Evolutionary conservation across 2,113 vertebrate species (phyloP).

Genomic region (Halichoerus grypus): DNA sequence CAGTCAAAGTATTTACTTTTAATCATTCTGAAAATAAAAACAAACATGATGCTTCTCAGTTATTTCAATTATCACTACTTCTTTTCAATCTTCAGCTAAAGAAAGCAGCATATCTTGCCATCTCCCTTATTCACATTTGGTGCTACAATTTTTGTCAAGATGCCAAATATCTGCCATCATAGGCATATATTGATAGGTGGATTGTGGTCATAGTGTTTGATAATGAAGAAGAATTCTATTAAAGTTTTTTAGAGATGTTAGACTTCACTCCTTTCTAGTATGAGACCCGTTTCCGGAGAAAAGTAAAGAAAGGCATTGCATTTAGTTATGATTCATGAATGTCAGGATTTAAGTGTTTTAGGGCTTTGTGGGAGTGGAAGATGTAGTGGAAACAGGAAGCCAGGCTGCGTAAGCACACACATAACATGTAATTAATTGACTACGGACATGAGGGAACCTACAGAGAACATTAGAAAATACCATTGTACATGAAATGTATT

Average conservation of each 20-base stretch:
- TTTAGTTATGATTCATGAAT: slow-evolving; percentile 38
- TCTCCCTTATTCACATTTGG: neutral
- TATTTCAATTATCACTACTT: neutral
- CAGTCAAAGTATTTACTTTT: slow-evolving; percentile 14
- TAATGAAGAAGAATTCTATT: slow-evolving; percentile 1
- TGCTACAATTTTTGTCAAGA: slow-evolving; percentile 5
- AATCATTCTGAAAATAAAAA: slow-evolving; percentile 60
- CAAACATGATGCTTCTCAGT: neutral
- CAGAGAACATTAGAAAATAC: slow-evolving; percentile 64
- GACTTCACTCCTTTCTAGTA: neutral
- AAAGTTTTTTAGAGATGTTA: slow-evolving; percentile 20
- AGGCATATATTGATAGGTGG: neutral
- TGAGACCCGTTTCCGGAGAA: slow-evolving; percentile 46
- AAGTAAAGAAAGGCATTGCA: slow-evolving; percentile 37
- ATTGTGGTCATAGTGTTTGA: slow-evolving; percentile 29
- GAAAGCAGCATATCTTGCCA: neutral
- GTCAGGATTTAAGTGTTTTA: slow-evolving; percentile 74
- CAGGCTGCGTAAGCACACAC: slow-evolving; percentile 77
- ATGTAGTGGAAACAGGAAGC: slow-evolving; percentile 81
- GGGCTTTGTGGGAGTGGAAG: slow-evolving; percentile 76
- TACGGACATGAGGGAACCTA: slow-evolving; percentile 78
- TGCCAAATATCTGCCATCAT: neutral
- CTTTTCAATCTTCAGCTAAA: slow-evolving; percentile 54
- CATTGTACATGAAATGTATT: slow-evolving; percentile 73
- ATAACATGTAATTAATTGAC: slow-evolving; percentile 68